phyloP scores from a whole-genome alignment of 2,888 invertebrate species.

The Meiosimyza decipiens region DNA sequence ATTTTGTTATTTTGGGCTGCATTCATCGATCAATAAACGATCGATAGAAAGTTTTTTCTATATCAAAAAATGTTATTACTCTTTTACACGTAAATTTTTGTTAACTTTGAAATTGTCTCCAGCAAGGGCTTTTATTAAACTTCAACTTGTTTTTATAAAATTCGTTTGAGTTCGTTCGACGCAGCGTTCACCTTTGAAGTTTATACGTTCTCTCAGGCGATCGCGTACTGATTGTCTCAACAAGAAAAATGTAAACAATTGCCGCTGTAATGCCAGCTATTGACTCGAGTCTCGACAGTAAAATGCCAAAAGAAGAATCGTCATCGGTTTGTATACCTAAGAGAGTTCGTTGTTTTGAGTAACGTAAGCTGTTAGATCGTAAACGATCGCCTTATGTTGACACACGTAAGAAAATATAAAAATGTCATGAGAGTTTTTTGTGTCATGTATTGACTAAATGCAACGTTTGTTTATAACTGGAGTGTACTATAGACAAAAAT shows the following conservation, averaged over 20 bases:
- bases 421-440: too few species aligned
- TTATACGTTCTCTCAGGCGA: constrained; percentile 32
- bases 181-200: constrained; percentile 1
- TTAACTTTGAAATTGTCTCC: neutral
- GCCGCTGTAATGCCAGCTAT: constrained; percentile 26
- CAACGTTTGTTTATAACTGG: too few species aligned
- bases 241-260: constrained; percentile 42
- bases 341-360: too few species aligned
- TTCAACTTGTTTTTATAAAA: neutral
- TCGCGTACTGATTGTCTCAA: constrained; percentile 38
- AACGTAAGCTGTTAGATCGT: too few species aligned
- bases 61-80: neutral
- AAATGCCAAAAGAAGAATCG: neutral
- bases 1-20: neutral
- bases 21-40: constrained; percentile 1
- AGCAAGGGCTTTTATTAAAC: neutral
- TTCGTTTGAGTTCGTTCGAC: constrained; percentile 11
- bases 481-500: too few species aligned
- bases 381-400: too few species aligned
- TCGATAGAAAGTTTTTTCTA: constrained; percentile 14
- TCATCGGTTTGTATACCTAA: too few species aligned
- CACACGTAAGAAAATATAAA: too few species aligned
- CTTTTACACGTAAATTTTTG: neutral
- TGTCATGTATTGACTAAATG: too few species aligned
- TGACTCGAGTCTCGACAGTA: constrained; percentile 3